Base-by-base conservation (phyloP, 2,113 vertebrate genomes). In the Panurus biarmicus region DNA sequence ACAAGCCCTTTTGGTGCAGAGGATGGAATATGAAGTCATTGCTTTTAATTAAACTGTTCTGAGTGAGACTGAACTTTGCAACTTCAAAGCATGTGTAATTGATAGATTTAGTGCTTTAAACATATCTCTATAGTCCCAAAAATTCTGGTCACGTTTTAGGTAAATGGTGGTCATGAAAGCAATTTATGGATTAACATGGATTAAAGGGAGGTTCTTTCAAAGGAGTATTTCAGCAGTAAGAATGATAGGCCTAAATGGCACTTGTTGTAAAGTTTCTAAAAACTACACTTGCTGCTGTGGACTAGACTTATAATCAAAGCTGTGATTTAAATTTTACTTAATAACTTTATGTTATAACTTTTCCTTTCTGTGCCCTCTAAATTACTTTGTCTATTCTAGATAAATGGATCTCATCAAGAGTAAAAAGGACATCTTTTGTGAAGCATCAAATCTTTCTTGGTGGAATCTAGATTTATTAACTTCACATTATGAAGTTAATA, bases 361-460 rank as follows among this genome's bases (percentile, higher is more conserved):
- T 91, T 90, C 40, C 12, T 93, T 89, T 80, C 83, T 80, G 29
- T 92, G 61, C 44, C 85, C 36, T 92, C 42, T 90, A 71, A 93
- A 93, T 92, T 91, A 92, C 67, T 82, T 91, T 90, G 90, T 75
- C 88, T 84, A 7, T 89, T 88, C 64, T 90, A 84, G 88, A 92
- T 62, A 76, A 90, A 92, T 91, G 71, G 86, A 73, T 94, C 78
- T 81, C 75, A 81, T 86, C 69, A 83, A 80, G 76, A 93, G 20
- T 51, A 53, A 86, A 88, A 86, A 95, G 76, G 64, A 36, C 82
- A 88, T 93, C 38, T 83, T 85, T 85, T 83, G 38, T 92, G 67
- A 93, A 92, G 85, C 72, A 95, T 83, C 81, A 53, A 56, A 69
- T 95, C 65, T 86, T 86, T 80, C 86, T 81, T 78, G 24, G 56